A percentile compares a stretch with the other conserved stretches of the same genome.
phyloP scores from a whole-genome alignment of 2,888 invertebrate species.

The Nemapogon koenigi region DNA sequence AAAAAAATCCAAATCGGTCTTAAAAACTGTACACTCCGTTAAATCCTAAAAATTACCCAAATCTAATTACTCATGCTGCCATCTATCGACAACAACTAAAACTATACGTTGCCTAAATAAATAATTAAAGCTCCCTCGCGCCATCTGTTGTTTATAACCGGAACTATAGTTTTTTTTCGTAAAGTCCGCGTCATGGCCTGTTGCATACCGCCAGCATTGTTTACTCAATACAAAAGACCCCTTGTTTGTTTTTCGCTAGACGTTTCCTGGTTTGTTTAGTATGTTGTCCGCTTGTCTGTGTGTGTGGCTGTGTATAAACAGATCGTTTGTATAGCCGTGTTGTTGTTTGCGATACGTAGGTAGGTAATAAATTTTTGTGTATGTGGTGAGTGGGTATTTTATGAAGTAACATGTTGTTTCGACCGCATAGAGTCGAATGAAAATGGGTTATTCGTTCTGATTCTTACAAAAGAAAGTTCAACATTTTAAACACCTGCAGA shows the following conservation, averaged over 20 bases:
- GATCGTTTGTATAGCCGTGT: slow-evolving; percentile 49
- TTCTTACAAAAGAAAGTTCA: too few species aligned
- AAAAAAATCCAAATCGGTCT: too few species aligned
- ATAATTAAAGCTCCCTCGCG: slow-evolving; percentile 15
- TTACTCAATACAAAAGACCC: slow-evolving; percentile 63
- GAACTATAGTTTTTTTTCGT: slow-evolving; percentile 34
- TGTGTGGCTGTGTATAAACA: slow-evolving; percentile 37
- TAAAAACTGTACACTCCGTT: too few species aligned
- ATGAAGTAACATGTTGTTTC: too few species aligned
- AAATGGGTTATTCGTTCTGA: too few species aligned
- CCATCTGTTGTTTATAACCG: slow-evolving; percentile 44
- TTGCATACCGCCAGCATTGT: slow-evolving; percentile 59
- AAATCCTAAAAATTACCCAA: too few species aligned
- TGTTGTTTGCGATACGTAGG: slow-evolving; percentile 40
- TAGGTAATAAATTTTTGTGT: slow-evolving; percentile 43
- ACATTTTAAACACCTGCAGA: too few species aligned
- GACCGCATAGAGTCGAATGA: too few species aligned
- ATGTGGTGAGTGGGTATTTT: slow-evolving; percentile 2
- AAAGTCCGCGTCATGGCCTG: slow-evolving; percentile 47
- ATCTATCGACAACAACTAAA: neutral
- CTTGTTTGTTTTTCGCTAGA: slow-evolving; percentile 66
- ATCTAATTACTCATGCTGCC: neutral
- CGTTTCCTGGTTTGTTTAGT: slow-evolving; percentile 66
- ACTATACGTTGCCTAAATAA: neutral
- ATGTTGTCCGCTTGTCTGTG: slow-evolving; percentile 36